phyloP scores from a whole-genome alignment of 2,797 vertebrate genomes.

The Pitangus sulphuratus region DNA sequence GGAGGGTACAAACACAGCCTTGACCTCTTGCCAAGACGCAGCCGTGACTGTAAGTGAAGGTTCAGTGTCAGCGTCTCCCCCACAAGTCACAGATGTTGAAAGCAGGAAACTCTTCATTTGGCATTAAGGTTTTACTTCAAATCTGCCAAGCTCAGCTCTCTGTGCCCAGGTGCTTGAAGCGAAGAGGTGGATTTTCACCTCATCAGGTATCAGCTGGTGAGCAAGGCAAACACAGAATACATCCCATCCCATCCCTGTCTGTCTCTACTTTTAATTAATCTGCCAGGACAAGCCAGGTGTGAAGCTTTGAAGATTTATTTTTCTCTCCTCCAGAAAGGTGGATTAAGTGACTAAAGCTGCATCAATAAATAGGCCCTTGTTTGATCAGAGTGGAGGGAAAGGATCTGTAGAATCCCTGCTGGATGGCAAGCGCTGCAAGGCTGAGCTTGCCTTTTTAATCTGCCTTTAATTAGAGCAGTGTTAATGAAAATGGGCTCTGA shows the following conservation, averaged over 20 bases:
- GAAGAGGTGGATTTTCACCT: neutral
- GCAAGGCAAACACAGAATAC: neutral
- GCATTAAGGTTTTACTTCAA: neutral
- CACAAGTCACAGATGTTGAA: neutral
- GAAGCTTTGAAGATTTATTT: neutral
- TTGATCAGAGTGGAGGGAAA: neutral
- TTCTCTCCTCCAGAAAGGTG: neutral
- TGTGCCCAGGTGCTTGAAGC: neutral
- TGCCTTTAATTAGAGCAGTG: neutral
- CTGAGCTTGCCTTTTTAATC: conserved; percentile 1
- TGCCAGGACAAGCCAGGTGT: neutral
- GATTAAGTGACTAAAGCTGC: conserved; percentile 21
- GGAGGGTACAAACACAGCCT: neutral
- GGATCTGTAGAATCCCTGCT: neutral
- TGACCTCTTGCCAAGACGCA: neutral
- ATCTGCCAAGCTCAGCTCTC: neutral
- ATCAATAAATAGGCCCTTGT: neutral
- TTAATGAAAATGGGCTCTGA: conserved; percentile 22
- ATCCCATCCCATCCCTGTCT: neutral
- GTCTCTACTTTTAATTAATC: neutral
- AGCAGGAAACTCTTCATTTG: neutral
- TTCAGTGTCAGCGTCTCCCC: neutral
- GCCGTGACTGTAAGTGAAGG: neutral
- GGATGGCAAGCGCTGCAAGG: neutral
- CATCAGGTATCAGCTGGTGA: neutral